These are phyloP conservation scores for Prionailurus viverrinus DNA, from an alignment of 2,113 vertebrate species.

Conservation along the genomic window DNA sequence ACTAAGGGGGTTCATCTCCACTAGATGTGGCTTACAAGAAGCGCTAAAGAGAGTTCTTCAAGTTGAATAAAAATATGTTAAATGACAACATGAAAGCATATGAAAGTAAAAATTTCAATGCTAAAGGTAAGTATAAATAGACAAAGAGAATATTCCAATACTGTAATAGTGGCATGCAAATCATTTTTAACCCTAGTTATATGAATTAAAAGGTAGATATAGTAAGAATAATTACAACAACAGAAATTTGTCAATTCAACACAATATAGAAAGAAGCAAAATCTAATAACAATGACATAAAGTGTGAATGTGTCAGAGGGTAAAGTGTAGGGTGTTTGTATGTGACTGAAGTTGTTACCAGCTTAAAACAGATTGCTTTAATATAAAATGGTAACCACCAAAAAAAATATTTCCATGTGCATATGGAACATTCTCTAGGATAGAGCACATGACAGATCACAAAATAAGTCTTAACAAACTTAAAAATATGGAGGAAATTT, in stretches of 20 bases:
- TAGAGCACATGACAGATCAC: not conserved
- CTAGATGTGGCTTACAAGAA: not conserved
- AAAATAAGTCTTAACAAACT: not conserved
- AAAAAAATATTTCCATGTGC: not conserved
- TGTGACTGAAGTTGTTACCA: not conserved
- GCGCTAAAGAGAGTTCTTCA: not conserved
- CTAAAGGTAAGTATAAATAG: not conserved
- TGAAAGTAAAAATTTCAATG: not conserved
- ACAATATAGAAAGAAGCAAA: not conserved
- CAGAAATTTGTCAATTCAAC: not conserved
- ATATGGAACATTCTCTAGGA: not conserved
- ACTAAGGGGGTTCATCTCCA: not conserved
- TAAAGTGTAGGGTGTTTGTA: not conserved
- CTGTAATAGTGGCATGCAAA: not conserved
- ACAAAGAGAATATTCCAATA: not conserved
- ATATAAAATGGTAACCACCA: not conserved
- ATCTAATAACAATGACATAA: not conserved
- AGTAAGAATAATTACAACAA: not conserved
- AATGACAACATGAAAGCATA: not conserved
- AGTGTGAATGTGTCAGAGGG: not conserved
- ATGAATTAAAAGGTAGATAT: not conserved
- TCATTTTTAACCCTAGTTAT: not conserved
- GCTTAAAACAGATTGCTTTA: not conserved
- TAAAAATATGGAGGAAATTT: not conserved
- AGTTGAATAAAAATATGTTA: not conserved